Evolutionary conservation across 2,113 vertebrate species (phyloP).

Genomic region (Urocitellus parryii): DNA sequence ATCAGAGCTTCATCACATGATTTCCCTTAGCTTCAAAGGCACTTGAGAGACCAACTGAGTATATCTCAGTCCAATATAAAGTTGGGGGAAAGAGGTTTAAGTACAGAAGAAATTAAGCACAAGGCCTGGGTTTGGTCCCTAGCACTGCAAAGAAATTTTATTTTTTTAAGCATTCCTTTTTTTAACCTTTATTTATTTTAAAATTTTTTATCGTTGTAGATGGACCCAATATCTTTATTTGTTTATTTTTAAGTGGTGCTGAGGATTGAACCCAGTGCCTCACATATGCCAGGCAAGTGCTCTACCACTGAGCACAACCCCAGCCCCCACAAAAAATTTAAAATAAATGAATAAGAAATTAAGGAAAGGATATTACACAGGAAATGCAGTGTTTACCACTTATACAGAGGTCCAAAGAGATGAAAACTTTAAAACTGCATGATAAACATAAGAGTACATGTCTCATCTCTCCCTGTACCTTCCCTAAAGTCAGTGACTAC

Average conservation of each 20-base stretch:
- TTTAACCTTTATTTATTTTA: too few species aligned
- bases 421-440: not conserved
- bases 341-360: not conserved
- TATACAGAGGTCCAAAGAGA: not conserved
- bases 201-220: too few species aligned
- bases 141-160: not conserved
- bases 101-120: constrained; percentile 19
- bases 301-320: too few species aligned
- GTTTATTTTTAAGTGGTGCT: too few species aligned
- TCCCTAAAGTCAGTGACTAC: not conserved
- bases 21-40: not conserved
- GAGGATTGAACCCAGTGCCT: too few species aligned
- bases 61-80: not conserved
- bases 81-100: not conserved
- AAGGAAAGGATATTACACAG: not conserved
- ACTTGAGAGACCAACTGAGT: not conserved
- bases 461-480: not conserved
- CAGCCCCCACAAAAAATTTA: too few species aligned
- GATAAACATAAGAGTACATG: not conserved
- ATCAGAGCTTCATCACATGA: not conserved
- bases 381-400: not conserved
- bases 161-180: too few species aligned
- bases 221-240: too few species aligned
- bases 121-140: not conserved
- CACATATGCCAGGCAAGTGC: too few species aligned